Conservation (phyloP, 2,113 vertebrate genomes). For the Numenius arquata region DNA sequence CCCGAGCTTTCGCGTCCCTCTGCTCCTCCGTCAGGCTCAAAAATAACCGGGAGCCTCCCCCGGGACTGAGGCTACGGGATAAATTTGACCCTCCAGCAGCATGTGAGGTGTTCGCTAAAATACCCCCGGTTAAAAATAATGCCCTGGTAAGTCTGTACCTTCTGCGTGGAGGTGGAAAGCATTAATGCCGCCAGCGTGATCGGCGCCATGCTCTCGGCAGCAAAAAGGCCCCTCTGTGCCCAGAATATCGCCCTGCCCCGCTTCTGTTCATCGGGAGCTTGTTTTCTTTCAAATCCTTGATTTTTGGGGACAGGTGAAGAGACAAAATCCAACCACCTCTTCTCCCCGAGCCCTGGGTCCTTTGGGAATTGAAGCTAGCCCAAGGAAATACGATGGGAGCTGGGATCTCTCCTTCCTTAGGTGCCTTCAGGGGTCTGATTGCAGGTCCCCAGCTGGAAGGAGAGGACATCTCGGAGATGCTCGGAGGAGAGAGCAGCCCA, state of each 20-base stretch:
- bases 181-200: not conserved
- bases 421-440: not conserved
- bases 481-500: not conserved
- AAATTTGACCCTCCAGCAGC: constrained; percentile 8
- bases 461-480: accelerated
- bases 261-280: not conserved
- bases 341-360: not conserved
- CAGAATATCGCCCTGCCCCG: not conserved
- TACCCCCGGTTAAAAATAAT: not conserved
- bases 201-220: accelerated
- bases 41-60: not conserved
- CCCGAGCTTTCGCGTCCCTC: not conserved
- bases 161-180: not conserved
- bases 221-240: not conserved
- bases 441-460: not conserved
- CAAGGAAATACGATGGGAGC: not conserved
- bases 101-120: not conserved
- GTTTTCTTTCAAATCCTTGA: not conserved
- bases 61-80: not conserved
- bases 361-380: not conserved
- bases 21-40: not conserved
- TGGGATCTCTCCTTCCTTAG: not conserved
- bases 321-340: not conserved
- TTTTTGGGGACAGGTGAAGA: not conserved
- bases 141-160: not conserved